Base-by-base conservation (phyloP, 1,140 invertebrate species). In the Habropoda laboriosa region DNA sequence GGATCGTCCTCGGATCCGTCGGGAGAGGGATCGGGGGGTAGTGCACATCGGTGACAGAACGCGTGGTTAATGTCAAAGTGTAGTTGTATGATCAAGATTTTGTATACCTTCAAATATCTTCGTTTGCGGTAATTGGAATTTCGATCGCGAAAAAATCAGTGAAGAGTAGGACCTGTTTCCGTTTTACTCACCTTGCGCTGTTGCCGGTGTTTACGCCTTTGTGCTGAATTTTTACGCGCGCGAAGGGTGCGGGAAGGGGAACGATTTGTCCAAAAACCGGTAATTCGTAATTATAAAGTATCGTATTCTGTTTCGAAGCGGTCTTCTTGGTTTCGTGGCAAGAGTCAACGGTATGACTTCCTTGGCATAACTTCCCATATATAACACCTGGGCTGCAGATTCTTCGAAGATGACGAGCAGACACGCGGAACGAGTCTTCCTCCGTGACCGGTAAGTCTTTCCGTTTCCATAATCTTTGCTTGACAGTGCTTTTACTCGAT, bases 351-450 rank as follows among this genome's bases (percentile, higher is more conserved):
- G 51, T 68, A 76, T 85, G 82, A 76, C 27, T 38, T 21, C 27
- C 57, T 51, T 27, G 68, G 63, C 60, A 30, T 81, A 70, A 81
- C 35, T 81, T 84, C 70, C 66, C 77, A 76, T 71, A 60, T 57
- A 80, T 58, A 40, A 66, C 76, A 66, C 60, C 38, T 18, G 27
- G 55, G 42, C 51, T 24, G 40, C 61, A 78, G 84, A 79, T 57
- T 82, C 71, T 47, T 72, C 55, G 55, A 82, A 77, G 76, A 86
- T 86, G 85, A 85, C 73, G 70, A 47, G 30, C 32, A 75, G 55
- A 66, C 72, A 55, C 67, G 60, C 66, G 61, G 85, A 80, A 82
- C 74, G 70, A 79, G 53, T 16, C 30, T 6, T 45, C 49, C 47
- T 72, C 66, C 53, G 72, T 32, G 21, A 13, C 51, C 68, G 75